Base-by-base conservation (phyloP, 2,113 vertebrate genomes). In the Otolemur garnettii region DNA sequence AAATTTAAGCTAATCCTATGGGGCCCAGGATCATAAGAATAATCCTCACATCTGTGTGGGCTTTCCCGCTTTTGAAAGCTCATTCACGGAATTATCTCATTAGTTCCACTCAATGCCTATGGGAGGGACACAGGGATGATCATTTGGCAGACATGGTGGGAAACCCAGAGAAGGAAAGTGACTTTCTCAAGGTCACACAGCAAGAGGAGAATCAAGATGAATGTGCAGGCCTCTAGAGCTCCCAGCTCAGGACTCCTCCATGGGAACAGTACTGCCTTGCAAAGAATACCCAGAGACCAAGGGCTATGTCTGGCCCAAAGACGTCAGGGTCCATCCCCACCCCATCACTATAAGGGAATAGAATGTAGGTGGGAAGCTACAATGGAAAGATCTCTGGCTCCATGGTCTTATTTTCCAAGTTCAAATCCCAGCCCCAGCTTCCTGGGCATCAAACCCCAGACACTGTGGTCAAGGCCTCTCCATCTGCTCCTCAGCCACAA, bases 41-140 rank as follows among this genome's bases (percentile, higher is more conserved):
- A 97, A 97, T 96, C 97, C 97, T 91, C 95, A 96, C 97, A 97
- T 98, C 96, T 98, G 97, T 95, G 95, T 96, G 89, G 94, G 95
- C 68, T 97, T 98, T 97, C 92, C 93, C 74, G 94, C 86, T 95
- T 95, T 83, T 18, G 22, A 95, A 96, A 98, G 82, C 93, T 96
- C 94, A 83, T 97, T 96, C 97, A 87, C 85, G 38, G 94, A 90
- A 96, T 98, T 94, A 97, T 97, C 96, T 95, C 91, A 93, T 96
- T 97, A 97, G 96, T 85, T 92, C 80, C 72, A 85, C 82, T 96
- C 74, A 8, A 0, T 71, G 91, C 85, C 88, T 77, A 1, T n/a
- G 87, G 72, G 85, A 96, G 83, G 59, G 71, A 90, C 93, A 89
- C 26, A 0, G 42, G 38, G 79, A 78, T 14, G 93, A 87, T 50